phyloP scores from a whole-genome alignment of 2,888 invertebrate species.

The Oeneis ivallda region DNA sequence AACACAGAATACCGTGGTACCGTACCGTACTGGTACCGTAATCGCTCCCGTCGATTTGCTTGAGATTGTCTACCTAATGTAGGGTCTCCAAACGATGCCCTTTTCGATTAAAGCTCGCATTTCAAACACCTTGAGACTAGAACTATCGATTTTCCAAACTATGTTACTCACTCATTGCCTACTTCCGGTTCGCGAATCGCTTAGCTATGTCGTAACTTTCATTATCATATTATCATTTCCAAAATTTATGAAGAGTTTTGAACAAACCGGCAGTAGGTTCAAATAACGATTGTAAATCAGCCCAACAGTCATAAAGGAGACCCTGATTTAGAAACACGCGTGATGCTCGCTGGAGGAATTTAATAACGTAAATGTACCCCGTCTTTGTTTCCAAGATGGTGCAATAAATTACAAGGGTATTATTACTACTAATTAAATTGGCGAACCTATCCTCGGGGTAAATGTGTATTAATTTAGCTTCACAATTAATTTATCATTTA shows the following conservation, averaged over 20 bases:
- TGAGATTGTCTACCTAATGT: too few relatives aligned
- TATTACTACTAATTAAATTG: constrained; percentile 50
- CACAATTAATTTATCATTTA: constrained; percentile 33
- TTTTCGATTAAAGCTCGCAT: too few relatives aligned
- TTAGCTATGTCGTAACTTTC: too few relatives aligned
- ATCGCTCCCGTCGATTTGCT: too few relatives aligned
- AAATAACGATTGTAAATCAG: constrained; percentile 13
- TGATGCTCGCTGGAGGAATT: constrained; percentile 46
- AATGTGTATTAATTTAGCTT: constrained; percentile 35
- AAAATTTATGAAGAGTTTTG: constrained; percentile 10
- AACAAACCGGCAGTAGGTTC: background rate
- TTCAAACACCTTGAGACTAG: too few relatives aligned
- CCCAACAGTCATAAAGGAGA: constrained; percentile 15
- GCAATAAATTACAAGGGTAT: constrained; percentile 53
- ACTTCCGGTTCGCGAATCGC: too few relatives aligned
- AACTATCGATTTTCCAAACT: too few relatives aligned
- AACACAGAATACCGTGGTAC: too few relatives aligned
- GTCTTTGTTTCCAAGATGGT: constrained; percentile 51
- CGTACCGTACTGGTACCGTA: too few relatives aligned
- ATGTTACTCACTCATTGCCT: too few relatives aligned
- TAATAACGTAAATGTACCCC: constrained; percentile 53
- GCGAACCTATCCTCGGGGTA: constrained; percentile 30
- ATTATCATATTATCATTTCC: too few relatives aligned
- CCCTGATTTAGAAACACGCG: constrained; percentile 26
- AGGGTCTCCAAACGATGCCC: too few relatives aligned